Percentiles rank a stretch among this genome's conserved stretches.
Evolutionary conservation across 2,888 invertebrate species (phyloP).

Genomic region (Drosophila atroscutellata): DNA sequence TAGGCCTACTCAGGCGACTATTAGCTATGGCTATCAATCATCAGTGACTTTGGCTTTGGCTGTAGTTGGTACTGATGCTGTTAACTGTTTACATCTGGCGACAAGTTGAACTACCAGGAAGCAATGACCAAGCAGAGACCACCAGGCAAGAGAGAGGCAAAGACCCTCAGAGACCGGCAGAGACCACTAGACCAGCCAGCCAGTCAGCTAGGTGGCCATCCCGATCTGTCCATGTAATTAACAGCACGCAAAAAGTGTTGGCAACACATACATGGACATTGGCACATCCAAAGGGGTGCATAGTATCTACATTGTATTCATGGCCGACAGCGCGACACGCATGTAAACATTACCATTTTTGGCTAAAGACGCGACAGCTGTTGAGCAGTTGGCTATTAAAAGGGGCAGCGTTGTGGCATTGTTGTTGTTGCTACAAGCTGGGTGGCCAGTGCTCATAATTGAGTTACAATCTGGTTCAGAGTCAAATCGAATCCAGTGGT

Average conservation of each 20-base stretch:
- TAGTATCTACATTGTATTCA: constrained; percentile 34
- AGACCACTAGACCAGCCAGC: constrained; percentile 50
- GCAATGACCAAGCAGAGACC: constrained; percentile 78
- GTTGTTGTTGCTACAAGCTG: constrained; percentile 40
- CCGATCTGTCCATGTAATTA: constrained; percentile 72
- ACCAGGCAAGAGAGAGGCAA: constrained; percentile 68
- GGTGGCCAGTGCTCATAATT: constrained; percentile 73
- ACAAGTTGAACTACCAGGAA: constrained; percentile 73
- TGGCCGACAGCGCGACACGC: constrained; percentile 72
- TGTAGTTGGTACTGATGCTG: constrained; percentile 48
- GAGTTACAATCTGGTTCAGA: constrained; percentile 75
- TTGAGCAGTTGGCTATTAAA: constrained; percentile 12
- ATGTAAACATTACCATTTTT: constrained; percentile 80
- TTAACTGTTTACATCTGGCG: constrained; percentile 69
- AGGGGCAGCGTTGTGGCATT: not conserved
- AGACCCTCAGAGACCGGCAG: constrained; percentile 77
- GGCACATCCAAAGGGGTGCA: constrained; percentile 50
- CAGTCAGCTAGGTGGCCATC: constrained; percentile 13
- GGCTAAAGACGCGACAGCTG: constrained; percentile 79
- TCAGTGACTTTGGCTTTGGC: constrained; percentile 45
- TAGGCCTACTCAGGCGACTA: constrained; percentile 10
- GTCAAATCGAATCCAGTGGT: constrained; percentile 70
- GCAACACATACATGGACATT: constrained; percentile 70
- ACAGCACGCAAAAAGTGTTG: constrained; percentile 81
- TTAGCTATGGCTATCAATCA: constrained; percentile 75